Evolutionary conservation across 1,140 invertebrate genomes (phyloP).

Genomic region (Dreissena polymorpha): DNA sequence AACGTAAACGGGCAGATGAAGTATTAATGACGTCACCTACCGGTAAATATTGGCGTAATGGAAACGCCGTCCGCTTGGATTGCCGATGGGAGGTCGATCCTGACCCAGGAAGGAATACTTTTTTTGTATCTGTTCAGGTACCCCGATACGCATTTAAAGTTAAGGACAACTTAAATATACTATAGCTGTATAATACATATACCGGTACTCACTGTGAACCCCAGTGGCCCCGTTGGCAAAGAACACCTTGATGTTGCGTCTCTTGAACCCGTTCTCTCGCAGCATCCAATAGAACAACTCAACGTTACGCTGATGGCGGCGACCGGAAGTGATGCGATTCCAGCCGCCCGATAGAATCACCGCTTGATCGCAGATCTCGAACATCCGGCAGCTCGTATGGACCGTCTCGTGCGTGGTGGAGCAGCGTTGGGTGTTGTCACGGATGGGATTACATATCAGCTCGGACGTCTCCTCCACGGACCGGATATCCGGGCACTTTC

Average conservation of each 20-base stretch:
- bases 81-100: too few species aligned
- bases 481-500: slow-evolving; percentile 78
- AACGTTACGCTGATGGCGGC: slow-evolving; percentile 76
- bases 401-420: slow-evolving; percentile 79
- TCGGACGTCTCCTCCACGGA: slow-evolving; percentile 76
- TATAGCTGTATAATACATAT: too few species aligned
- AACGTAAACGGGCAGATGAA: too few species aligned
- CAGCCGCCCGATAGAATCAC: slow-evolving; percentile 82
- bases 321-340: slow-evolving; percentile 80
- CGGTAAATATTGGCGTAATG: too few species aligned
- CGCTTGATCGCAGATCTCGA: slow-evolving; percentile 82
- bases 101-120: too few species aligned
- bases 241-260: slow-evolving; percentile 82
- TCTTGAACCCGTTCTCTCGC: slow-evolving; percentile 80
- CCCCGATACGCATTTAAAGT: too few species aligned
- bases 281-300: slow-evolving; percentile 79
- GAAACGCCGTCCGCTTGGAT: too few species aligned
- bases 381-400: slow-evolving; percentile 79
- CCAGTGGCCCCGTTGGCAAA: slow-evolving; percentile 81
- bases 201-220: slow-evolving; percentile 70
- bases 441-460: slow-evolving; percentile 80
- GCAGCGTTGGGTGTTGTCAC: slow-evolving; percentile 80
- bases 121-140: too few species aligned
- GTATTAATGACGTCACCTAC: too few species aligned
- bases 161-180: too few species aligned